Percentiles rank a stretch among this genome's conserved stretches.
These are phyloP conservation scores for Cheirogaleus major DNA, from an alignment of 2,797 vertebrate genomes.

Conservation along the genomic window DNA sequence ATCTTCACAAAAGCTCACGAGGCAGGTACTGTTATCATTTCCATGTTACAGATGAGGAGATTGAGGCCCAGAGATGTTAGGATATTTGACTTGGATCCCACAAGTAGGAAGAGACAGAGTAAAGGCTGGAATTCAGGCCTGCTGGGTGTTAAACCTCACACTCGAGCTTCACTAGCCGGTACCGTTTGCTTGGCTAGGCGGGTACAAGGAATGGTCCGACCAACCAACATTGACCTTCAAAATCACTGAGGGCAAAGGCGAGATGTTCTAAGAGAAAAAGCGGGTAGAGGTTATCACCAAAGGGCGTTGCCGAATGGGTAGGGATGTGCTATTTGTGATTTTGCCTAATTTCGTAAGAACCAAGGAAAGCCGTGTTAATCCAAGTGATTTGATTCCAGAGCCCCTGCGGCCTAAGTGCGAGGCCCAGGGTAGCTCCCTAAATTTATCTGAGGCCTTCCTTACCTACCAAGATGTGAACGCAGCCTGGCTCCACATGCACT, in stretches of 20 bases:
- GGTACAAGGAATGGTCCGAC: not conserved
- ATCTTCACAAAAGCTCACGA: not conserved
- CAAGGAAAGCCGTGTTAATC: not conserved
- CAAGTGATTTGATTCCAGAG: not conserved
- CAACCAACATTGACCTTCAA: not conserved
- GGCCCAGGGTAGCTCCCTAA: not conserved
- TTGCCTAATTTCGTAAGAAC: not conserved
- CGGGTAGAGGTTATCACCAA: not conserved
- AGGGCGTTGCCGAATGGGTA: not conserved
- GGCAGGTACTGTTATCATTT: not conserved
- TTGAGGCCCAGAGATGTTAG: not conserved
- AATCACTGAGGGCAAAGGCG: not conserved
- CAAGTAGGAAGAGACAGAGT: not conserved
- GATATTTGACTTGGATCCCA: not conserved
- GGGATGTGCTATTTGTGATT: not conserved
- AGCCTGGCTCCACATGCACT: rapidly evolving
- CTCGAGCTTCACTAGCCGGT: not conserved
- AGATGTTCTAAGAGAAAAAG: not conserved
- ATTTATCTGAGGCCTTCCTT: not conserved
- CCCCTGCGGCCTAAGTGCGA: rapidly evolving
- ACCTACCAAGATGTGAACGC: not conserved
- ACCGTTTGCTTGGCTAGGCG: not conserved
- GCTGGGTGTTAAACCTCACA: not conserved
- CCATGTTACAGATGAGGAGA: not conserved
- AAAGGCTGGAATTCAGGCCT: not conserved